Evolutionary conservation across 2,888 invertebrate genomes (phyloP), one percentile per base, ranked within the genome.

Genomic region (Acrocyrtus sp.): DNA sequence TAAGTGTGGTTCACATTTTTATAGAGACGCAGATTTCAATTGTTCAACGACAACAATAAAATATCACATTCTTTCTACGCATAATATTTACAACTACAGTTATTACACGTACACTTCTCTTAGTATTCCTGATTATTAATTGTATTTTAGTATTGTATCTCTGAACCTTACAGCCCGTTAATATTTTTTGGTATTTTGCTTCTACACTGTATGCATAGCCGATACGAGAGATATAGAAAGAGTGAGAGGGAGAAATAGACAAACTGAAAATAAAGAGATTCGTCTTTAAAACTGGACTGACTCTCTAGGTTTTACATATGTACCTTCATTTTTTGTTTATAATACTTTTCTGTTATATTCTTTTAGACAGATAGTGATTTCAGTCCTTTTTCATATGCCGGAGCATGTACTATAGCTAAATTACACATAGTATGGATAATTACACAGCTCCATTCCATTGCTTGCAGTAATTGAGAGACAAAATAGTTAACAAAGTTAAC

Each of bases 271-370:
- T 21, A 60, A 65, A 51, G 67, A 72, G 72, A 72, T 72, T 72
- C 70, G 21, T 26, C 19, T 65, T 39, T 34, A 66, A 66, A 66
- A 61, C 61, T 51, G 72, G 72, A 72, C 72, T 72, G 72, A 72
- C 43, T 34, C 6, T 34, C 22, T 54, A 47, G 65, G 47, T 54
- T 45, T 48, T 39, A 34, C 34, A 34, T 48, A 48, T 22, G 29
- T 62, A 62, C 21, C n/a, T 63, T 69, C 63, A 62, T 72, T 47
- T 50, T 72, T 72, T 57, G 57, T 63, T 72, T 48, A 72, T 72
- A 72, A 72, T 72, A 72, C 72, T 66, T 72, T n/a, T 61, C 72
- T 72, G 72, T 66, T n/a, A n/a, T n/a, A n/a, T n/a, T n/a, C n/a
- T n/a, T n/a, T 34, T 60, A 66, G 60, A 66, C 66, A 72, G 72